Conservation (phyloP, 1,140 invertebrate species). For the Drosophila pectinifera region DNA sequence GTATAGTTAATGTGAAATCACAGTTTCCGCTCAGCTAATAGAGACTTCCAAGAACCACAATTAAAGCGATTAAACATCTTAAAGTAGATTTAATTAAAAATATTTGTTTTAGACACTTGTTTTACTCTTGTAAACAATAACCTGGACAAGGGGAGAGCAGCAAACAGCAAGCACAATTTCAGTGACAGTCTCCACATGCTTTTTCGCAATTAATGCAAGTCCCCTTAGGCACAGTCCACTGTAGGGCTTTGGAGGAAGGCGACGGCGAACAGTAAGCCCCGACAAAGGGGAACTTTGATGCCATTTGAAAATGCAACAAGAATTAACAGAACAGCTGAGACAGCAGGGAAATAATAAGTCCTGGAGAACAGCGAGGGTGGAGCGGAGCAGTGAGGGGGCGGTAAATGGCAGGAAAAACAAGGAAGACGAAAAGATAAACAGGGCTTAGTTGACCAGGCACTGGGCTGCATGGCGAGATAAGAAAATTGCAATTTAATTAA, state of each 20-base stretch:
- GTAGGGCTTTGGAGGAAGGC: not conserved
- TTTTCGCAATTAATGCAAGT: not conserved
- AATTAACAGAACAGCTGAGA: slow-evolving; percentile 21
- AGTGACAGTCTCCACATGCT: not conserved
- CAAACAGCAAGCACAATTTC: not conserved
- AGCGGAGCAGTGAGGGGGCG: not conserved
- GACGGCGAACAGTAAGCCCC: not conserved
- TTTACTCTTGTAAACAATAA: no score
- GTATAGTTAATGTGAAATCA: not conserved
- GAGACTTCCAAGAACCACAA: no score
- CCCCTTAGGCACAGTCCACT: not conserved
- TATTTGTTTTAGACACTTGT: no score
- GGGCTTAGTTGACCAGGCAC: slow-evolving; percentile 51
- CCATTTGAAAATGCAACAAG: slow-evolving; percentile 30
- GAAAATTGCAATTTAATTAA: slow-evolving; percentile 75
- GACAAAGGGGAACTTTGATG: slow-evolving; percentile 34
- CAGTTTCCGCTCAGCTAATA: not conserved
- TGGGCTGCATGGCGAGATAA: slow-evolving; percentile 48
- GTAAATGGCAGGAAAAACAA: slow-evolving; percentile 3
- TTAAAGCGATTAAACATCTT: no score
- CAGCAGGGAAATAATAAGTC: slow-evolving; percentile 22
- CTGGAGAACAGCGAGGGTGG: not conserved
- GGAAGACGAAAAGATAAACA: slow-evolving; percentile 48
- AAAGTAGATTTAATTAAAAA: no score
- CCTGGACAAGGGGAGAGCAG: no score